Evolutionary conservation across 2,113 vertebrate species (phyloP), one percentile per base, ranked within the genome.

Genomic region (Poecile atricapillus): DNA sequence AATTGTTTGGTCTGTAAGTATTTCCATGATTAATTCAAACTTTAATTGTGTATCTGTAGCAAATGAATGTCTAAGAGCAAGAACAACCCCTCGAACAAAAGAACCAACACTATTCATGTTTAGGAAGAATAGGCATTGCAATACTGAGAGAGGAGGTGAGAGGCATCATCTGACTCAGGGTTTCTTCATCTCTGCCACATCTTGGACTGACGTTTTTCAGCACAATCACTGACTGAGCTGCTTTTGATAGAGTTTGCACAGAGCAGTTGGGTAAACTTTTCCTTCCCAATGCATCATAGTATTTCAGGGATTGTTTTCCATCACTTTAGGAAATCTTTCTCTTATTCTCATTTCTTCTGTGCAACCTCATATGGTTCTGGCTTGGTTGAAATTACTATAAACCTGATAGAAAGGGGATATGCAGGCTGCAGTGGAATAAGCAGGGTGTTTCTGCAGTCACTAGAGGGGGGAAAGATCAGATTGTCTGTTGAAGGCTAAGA

Each of bases 1-100:
- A 96, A 97, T 99, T 90, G 97, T 98, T 96, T 99, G 99, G 99
- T 98, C 98, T 69, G 99, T 99, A 97, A 98, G 98, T 98, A 96
- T 75, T 71, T 55, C 16, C 43, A 0, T 20, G 24, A 52, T 30
- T 71, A 55, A 21, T 68, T 78, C 81, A 35, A 80, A 65, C 3
- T 21, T 80, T 87, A 58, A 73, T 58, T 91, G 35, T 67, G 13
- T 79, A 67, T 44, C n/a, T 46, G 12, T n/a, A 70, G 28, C 35
- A 69, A 90, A 50, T 18, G 2, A n/a, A 24, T 46, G 28, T 46
- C 62, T 69, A 56, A 85, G 70, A 65, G 10, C 37, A 63, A 82
- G 39, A 76, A 21, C 35, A 58, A 31, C n/a, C 21, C 37, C 64
- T 41, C 50, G 47, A 44, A 44, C 14, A 46, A 77, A 47, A 33